phyloP scores from a whole-genome alignment of 2,888 invertebrate genomes.

The Lamellibrachia columna region DNA sequence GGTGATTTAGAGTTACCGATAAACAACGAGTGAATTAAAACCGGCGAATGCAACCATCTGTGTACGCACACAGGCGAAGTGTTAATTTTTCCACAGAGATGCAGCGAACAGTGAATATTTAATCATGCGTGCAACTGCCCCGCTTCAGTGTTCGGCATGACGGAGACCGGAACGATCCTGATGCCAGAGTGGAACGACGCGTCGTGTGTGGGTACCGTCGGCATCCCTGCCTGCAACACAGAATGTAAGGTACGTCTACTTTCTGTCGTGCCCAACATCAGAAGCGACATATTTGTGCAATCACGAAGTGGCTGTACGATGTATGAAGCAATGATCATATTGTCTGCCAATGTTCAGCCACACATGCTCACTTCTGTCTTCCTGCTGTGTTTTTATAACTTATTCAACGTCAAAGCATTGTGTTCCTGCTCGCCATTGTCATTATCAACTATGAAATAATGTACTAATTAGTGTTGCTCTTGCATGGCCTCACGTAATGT shows the following conservation, averaged over 20 bases:
- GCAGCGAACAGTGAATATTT: neutral
- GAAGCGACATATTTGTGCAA: neutral
- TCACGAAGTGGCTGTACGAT: neutral
- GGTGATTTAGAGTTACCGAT: too few relatives aligned
- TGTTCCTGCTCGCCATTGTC: too few relatives aligned
- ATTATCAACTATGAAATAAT: too few relatives aligned
- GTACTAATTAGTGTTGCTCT: too few relatives aligned
- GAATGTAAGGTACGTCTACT: neutral
- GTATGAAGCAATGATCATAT: neutral
- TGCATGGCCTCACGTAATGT: too few relatives aligned
- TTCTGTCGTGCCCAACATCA: neutral
- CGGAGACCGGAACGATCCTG: neutral
- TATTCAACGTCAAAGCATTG: too few relatives aligned
- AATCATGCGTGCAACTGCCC: neutral
- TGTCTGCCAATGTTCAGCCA: neutral
- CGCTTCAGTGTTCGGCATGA: slow-evolving; percentile 5
- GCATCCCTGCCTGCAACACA: neutral
- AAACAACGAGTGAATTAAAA: too few relatives aligned
- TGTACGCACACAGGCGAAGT: neutral
- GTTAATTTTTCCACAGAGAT: neutral
- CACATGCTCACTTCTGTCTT: too few relatives aligned
- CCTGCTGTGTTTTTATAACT: too few relatives aligned
- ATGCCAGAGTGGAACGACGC: neutral
- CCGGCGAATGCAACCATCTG: neutral
- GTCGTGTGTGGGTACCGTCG: neutral